phyloP scores from a whole-genome alignment of 2,888 invertebrate species.

The Allygus modestus region DNA sequence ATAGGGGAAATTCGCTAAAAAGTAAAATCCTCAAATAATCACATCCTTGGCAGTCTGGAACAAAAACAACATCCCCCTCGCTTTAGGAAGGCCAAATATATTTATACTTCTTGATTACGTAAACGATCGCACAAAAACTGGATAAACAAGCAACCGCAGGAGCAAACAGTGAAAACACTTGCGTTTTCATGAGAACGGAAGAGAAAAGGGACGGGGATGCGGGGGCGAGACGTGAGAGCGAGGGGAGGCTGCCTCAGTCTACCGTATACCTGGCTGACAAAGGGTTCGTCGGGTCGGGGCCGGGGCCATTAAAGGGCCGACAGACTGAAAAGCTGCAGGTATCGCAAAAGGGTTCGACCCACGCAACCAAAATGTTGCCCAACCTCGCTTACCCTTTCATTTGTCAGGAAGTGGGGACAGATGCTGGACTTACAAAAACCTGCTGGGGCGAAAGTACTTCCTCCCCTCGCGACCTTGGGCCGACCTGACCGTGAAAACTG shows the following conservation, averaged over 20 bases:
- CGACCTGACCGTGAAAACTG: constrained; percentile 34
- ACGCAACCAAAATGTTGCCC: constrained; percentile 58
- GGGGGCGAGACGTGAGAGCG: neutral
- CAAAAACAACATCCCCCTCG: no score
- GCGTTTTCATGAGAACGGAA: constrained; percentile 38
- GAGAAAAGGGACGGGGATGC: neutral
- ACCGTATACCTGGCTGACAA: constrained; percentile 44
- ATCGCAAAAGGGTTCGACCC: constrained; percentile 57
- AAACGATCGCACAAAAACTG: neutral
- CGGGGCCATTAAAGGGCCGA: constrained; percentile 49
- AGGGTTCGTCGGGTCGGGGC: neutral
- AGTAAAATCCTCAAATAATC: no score
- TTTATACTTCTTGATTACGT: neutral
- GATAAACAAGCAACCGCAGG: neutral
- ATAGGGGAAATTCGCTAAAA: no score
- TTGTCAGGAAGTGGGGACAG: constrained; percentile 56
- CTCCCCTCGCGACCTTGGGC: constrained; percentile 22
- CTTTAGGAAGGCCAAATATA: neutral
- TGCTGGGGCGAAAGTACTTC: constrained; percentile 48
- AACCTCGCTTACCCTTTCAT: constrained; percentile 59
- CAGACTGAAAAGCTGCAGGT: constrained; percentile 38
- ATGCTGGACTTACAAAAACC: constrained; percentile 40
- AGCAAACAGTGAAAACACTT: constrained; percentile 24
- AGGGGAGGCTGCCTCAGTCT: constrained; percentile 9
- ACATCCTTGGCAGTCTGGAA: no score